phyloP scores from a whole-genome alignment of 2,797 vertebrate species.

The Coluber constrictor region DNA sequence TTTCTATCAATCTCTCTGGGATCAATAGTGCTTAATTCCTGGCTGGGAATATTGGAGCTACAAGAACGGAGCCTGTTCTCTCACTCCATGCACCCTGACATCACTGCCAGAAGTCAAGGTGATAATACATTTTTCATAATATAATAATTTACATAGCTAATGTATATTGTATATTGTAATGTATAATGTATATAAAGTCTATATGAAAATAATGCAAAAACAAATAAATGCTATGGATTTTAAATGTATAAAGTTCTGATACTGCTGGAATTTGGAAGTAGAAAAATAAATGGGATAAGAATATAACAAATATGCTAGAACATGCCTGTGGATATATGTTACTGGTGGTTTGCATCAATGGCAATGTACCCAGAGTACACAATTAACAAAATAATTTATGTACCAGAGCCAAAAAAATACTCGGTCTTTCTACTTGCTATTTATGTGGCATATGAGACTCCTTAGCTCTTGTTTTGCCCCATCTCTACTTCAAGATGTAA shows the following conservation, averaged over 20 bases:
- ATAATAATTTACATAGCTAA: not conserved
- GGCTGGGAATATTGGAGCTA: too few relatives aligned
- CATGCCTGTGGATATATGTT: not conserved
- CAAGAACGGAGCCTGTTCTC: too few relatives aligned
- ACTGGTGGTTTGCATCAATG: not conserved
- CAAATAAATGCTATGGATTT: not conserved
- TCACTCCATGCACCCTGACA: too few relatives aligned
- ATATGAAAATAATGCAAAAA: not conserved
- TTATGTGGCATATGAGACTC: not conserved
- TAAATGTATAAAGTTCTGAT: not conserved
- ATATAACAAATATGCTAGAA: not conserved
- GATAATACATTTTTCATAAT: not conserved
- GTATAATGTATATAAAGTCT: not conserved
- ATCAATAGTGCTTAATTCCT: too few relatives aligned
- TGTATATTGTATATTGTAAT: too few relatives aligned
- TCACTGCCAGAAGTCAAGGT: too few relatives aligned
- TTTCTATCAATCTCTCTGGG: too few relatives aligned
- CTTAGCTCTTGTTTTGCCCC: not conserved
- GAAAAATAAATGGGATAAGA: not conserved
- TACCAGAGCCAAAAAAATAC: not conserved
- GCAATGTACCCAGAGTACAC: not conserved
- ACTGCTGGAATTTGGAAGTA: not conserved
- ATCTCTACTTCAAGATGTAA: conserved; percentile 8
- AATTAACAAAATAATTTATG: not conserved
- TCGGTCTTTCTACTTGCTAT: not conserved